Evolutionary conservation across 1,140 invertebrate species (phyloP).

Genomic region (Cydia strobilella): DNA sequence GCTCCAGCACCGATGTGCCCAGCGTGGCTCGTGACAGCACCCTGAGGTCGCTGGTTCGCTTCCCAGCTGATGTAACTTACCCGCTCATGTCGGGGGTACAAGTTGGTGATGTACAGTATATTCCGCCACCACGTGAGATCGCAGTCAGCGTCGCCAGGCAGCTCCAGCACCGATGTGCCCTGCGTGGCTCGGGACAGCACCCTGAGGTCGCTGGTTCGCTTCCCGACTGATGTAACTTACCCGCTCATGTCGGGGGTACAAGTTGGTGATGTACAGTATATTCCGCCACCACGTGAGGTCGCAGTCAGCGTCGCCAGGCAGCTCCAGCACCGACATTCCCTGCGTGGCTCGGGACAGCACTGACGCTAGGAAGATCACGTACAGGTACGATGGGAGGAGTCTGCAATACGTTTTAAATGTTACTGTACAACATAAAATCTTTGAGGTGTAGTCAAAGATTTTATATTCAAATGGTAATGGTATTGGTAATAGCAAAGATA

Average conservation of each 20-base stretch:
- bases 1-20: slow-evolving; percentile 46
- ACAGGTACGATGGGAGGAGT: slow-evolving; percentile 62
- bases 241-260: slow-evolving; percentile 55
- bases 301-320: slow-evolving; percentile 60
- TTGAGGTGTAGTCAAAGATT: no score
- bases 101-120: slow-evolving; percentile 59
- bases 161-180: slow-evolving; percentile 46
- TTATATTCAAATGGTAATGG: no score
- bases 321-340: slow-evolving; percentile 46
- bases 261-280: slow-evolving; percentile 59
- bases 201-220: no score
- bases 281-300: slow-evolving; percentile 65
- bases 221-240: slow-evolving; percentile 38
- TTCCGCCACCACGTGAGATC: slow-evolving; percentile 65
- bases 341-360: slow-evolving; percentile 49
- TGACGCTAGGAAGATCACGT: slow-evolving; percentile 53
- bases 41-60: no score
- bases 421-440: no score
- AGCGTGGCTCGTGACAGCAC: slow-evolving; percentile 46
- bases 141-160: slow-evolving; percentile 50
- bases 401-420: slow-evolving; percentile 38
- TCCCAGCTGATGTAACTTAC: slow-evolving; percentile 38
- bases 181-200: slow-evolving; percentile 46
- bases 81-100: slow-evolving; percentile 55
- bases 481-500: no score